Percentiles rank a stretch among this genome's conserved stretches.
Conservation (phyloP, 37 sponge, comb jelly and placozoan species). For the Mnemiopsis leidyi region DNA sequence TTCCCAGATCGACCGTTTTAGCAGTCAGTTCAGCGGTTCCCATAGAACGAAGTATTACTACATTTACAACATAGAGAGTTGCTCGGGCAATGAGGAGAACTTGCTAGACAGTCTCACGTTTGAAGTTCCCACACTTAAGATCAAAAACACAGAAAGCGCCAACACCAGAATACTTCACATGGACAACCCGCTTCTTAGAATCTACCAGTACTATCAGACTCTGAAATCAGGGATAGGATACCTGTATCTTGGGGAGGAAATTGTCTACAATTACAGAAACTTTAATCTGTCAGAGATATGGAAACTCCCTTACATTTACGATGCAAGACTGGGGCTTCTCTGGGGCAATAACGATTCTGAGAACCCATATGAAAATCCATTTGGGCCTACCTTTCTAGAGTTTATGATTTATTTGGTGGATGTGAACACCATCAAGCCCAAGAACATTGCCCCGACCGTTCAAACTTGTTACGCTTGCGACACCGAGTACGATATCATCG, state of each 20-base stretch:
- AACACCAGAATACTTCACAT: neutral
- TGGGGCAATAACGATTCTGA: neutral
- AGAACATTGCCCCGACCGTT: neutral
- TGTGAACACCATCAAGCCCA: neutral
- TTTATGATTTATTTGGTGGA: neutral
- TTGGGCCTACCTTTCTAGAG: conserved; percentile 2
- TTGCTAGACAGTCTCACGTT: neutral
- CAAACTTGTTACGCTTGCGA: neutral
- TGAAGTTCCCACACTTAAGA: neutral
- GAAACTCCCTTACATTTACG: neutral
- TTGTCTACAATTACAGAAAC: neutral
- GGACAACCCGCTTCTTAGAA: neutral
- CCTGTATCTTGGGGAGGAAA: neutral
- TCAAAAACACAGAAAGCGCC: neutral
- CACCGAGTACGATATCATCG: neutral
- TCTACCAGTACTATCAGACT: neutral
- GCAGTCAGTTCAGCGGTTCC: neutral
- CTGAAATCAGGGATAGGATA: neutral
- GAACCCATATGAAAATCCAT: neutral
- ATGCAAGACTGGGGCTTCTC: neutral
- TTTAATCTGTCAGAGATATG: neutral
- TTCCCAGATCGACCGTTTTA: neutral
- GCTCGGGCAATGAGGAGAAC: neutral
- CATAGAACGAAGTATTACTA: neutral
- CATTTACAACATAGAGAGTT: neutral